phyloP scores from a whole-genome alignment of 2,888 invertebrate species.

The Monopis laevigella region DNA sequence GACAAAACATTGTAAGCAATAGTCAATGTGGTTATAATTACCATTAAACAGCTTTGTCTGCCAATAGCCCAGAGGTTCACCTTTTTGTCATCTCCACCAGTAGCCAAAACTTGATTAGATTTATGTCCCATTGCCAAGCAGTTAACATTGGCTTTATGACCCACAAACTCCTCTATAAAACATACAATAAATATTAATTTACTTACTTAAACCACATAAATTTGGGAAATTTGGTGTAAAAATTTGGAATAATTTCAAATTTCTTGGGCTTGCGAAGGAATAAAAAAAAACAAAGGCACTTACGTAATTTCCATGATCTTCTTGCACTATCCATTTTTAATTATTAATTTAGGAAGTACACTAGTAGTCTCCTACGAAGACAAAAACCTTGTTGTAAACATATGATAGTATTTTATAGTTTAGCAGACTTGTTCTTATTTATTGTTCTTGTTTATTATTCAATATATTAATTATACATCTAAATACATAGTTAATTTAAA shows the following conservation, averaged over 20 bases:
- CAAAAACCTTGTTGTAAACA: slow-evolving; percentile 7
- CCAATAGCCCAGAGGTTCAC: slow-evolving; percentile 98
- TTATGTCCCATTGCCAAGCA: slow-evolving; percentile 90
- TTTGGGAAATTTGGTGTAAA: too few species aligned
- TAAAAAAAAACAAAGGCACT: slow-evolving; percentile 43
- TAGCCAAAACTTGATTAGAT: slow-evolving; percentile 89
- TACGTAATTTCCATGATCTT: slow-evolving; percentile 87
- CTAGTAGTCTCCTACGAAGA: too few species aligned
- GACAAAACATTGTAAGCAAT: too few species aligned
- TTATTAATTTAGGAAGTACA: background rate
- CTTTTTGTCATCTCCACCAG: slow-evolving; percentile 96
- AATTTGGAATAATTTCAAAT: background rate
- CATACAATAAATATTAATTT: too few species aligned
- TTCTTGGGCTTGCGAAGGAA: background rate
- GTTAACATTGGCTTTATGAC: slow-evolving; percentile 88
- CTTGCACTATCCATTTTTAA: slow-evolving; percentile 60
- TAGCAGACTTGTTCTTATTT: too few species aligned
- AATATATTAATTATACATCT: too few species aligned
- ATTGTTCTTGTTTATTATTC: too few species aligned
- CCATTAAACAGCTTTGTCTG: slow-evolving; percentile 95
- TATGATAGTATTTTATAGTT: too few species aligned
- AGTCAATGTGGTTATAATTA: too few species aligned
- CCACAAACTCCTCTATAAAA: slow-evolving; percentile 83
- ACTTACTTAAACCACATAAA: too few species aligned
- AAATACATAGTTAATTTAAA: too few species aligned